Conservation (phyloP, 64 coral and sea anemone genomes). For the Stylophora pistillata region DNA sequence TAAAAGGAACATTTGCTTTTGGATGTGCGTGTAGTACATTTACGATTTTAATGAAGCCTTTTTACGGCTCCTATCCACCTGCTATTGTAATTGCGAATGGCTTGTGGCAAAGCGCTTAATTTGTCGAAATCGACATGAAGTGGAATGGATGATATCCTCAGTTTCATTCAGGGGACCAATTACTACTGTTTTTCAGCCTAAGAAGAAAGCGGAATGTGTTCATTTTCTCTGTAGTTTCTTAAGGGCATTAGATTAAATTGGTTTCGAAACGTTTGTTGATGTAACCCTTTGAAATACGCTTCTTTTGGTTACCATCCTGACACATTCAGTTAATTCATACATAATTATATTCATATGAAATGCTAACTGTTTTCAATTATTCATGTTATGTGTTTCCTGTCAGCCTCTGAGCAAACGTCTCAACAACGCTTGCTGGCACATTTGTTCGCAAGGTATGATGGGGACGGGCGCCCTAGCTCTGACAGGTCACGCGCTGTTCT, state of each 20-base stretch:
- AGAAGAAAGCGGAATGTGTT: neutral
- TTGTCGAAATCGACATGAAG: too few relatives aligned
- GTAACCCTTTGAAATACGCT: neutral
- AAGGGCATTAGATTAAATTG: neutral
- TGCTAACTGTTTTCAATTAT: neutral
- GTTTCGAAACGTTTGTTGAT: neutral
- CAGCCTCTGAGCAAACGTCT: neutral
- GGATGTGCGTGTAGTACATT: too few relatives aligned
- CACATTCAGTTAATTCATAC: neutral
- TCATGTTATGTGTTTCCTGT: neutral
- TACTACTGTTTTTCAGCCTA: too few relatives aligned
- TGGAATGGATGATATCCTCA: too few relatives aligned
- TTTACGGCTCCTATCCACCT: too few relatives aligned
- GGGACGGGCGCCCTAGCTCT: slow-evolving; percentile 4
- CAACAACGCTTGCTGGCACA: slow-evolving; percentile 18
- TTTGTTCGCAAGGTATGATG: slow-evolving; percentile 52
- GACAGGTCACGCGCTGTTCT: slow-evolving; percentile 38
- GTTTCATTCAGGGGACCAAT: too few relatives aligned
- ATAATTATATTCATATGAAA: neutral
- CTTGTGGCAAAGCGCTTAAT: too few relatives aligned
- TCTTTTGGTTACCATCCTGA: neutral
- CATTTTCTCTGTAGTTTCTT: neutral
- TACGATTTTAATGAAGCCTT: too few relatives aligned
- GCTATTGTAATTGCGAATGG: too few relatives aligned
- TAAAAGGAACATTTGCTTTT: too few relatives aligned